Conservation (phyloP, 2,113 vertebrate species). For the Pseudopipra pipra region DNA sequence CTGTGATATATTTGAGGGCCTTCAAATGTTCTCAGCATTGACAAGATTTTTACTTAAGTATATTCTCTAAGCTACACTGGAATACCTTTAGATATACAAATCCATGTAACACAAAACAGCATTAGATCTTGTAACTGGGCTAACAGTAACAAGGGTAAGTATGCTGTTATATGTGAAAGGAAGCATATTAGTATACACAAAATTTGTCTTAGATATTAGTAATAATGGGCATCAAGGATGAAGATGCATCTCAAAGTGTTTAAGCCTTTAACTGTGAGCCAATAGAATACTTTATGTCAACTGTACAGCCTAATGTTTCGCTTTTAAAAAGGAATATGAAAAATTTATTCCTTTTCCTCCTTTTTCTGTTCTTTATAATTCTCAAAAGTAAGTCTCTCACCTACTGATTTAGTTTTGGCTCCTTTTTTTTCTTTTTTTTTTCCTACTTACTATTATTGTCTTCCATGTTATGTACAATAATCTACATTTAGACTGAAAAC, state of each 20-base stretch:
- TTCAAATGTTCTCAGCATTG: background rate
- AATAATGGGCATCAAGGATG: conserved; percentile 38
- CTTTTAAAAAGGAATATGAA: background rate
- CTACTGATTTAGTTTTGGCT: background rate
- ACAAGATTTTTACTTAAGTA: background rate
- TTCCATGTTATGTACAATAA: conserved; percentile 63
- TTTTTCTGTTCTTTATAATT: background rate
- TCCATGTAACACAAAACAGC: conserved; percentile 28
- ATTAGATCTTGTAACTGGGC: conserved; percentile 5
- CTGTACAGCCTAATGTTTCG: conserved; percentile 8
- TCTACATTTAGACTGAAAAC: conserved; percentile 50
- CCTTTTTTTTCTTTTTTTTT: background rate
- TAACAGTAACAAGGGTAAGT: background rate
- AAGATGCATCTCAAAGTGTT: conserved; percentile 13
- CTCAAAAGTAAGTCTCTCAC: background rate
- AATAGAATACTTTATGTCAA: background rate
- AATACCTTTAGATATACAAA: conserved; percentile 35
- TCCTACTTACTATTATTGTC: background rate
- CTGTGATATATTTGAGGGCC: background rate
- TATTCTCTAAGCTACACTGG: conserved; percentile 14
- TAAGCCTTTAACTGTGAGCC: conserved; percentile 48
- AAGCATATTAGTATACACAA: conserved; percentile 25
- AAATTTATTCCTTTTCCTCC: background rate
- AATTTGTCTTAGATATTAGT: conserved; percentile 40
- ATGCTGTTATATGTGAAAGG: background rate